Base-by-base conservation (phyloP, 2,797 vertebrate species). In the Manis crassicaudata region DNA sequence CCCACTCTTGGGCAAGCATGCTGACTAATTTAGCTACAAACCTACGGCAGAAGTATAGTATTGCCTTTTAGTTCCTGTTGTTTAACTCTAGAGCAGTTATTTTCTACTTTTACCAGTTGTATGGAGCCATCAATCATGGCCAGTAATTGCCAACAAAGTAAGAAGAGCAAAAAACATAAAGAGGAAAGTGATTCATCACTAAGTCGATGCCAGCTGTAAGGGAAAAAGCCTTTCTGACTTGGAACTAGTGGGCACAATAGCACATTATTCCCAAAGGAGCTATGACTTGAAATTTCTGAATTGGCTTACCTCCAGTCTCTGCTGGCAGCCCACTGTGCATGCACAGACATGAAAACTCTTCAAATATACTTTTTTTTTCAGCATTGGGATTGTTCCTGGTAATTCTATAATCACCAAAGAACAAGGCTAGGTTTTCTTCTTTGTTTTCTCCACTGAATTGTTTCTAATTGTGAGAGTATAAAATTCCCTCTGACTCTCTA, bases 201-300 rank as follows among this genome's bases (percentile, higher is more conserved):
- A 96, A 97, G 92, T 88, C 94, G 85, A 86, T 96, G 97, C 96
- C 97, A 98, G 97, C 97, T 98, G 95, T 97, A 98, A 95, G 93
- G 77, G 93, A 62, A 70, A 97, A 97, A 97, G 92, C 95, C 95
- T 94, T 96, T 97, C 97, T 98, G 94, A 97, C 35, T 96, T 80
- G 89, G 96, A 96, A 96, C 96, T 97, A 83, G 80, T 43, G 96
- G 89, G 83, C 97, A 98, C 97, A 98, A 98, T 94, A 97, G 96
- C 90, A 94, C 97, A 97, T 98, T 98, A 98, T 98, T 97, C 97
- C 82, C 76, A 65, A 94, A 95, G 96, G 95, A 85, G 94, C 95
- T 96, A 88, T 76, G 95, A 93, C 92, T 98, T 96, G 97, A 98
- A 97, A 94, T 98, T 98, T 98, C 96, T 97, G 98, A 98, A 98